Evolutionary conservation across 1,140 invertebrate genomes (phyloP), one percentile per base, ranked within the genome.

Genomic region (Drosophila pandora): DNA sequence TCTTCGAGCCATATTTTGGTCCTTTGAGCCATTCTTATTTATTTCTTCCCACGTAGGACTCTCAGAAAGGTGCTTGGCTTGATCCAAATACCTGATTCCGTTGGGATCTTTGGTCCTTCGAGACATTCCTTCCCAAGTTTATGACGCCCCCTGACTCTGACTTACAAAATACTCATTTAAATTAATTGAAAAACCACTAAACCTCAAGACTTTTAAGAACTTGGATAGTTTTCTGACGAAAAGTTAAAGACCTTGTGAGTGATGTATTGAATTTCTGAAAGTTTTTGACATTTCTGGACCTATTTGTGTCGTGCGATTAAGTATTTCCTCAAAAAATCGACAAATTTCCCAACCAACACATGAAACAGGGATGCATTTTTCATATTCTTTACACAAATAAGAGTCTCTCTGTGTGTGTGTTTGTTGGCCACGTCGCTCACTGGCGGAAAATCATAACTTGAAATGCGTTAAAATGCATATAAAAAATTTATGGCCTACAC

Each of bases 391-490:
- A 17, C 59, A 62, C 48, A 62, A 80, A 73, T 73, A 62, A 17
- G 17, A 17, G 17, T 17, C 17, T 17, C 1, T 17, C 17, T 17
- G 68, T 76, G 54, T 72, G 54, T 72, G 39, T 67, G 41, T 17
- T 39, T 55, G 54, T 49, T 37, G 32, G 32, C 25, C 37, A 34
- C 48, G 21, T 48, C 57, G n/a, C 25, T 54, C 28, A 49, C 56
- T 55, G 30, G 23, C 28, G 49, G 43, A 54, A 87, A 87, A 87
- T 83, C 82, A 87, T 87, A 87, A 88, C 83, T 79, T 76, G 71
- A 83, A 88, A 88, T 87, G 79, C 83, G 83, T 83, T 88, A 87
- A 87, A 87, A 82, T 87, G 82, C 82, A 87, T 88, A 82, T 87
- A 88, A 88, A 82, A 87, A 83, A 87, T 87, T 68, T 76, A 88